Percentiles rank a stretch among this genome's conserved stretches.
Evolutionary conservation across 2,113 vertebrate genomes (phyloP).

Genomic region (Oxygymnocypris stewartii): DNA sequence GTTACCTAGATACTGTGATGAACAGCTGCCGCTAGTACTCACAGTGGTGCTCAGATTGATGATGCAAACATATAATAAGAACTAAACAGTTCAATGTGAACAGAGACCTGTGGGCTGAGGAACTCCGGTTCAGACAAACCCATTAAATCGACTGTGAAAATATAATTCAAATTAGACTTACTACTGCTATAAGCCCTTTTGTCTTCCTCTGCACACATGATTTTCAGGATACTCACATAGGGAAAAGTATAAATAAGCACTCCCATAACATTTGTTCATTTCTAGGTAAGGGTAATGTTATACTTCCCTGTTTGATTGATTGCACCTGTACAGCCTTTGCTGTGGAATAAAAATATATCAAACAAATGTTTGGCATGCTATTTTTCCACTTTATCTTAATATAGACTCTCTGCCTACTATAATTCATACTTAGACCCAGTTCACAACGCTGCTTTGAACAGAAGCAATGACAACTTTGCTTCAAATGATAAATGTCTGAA

Average conservation of each 20-base stretch:
- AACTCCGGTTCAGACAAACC: neutral
- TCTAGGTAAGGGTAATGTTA: slow-evolving; percentile 58
- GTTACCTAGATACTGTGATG: slow-evolving; percentile 11
- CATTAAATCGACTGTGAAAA: neutral
- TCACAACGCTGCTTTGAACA: slow-evolving; percentile 54
- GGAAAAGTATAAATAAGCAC: slow-evolving; percentile 56
- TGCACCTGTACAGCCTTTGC: slow-evolving; percentile 52
- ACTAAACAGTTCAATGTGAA: neutral
- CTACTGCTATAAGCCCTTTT: neutral
- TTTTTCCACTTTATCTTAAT: slow-evolving; percentile 67
- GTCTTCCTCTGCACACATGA: slow-evolving; percentile 17
- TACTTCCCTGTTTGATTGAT: slow-evolving; percentile 61
- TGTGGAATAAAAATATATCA: slow-evolving; percentile 62
- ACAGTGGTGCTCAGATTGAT: neutral
- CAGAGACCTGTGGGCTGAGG: neutral
- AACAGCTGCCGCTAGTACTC: slow-evolving; percentile 6
- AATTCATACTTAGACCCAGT: slow-evolving; percentile 60
- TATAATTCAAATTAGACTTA: neutral
- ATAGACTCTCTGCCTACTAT: slow-evolving; percentile 62
- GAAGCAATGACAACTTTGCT: slow-evolving; percentile 61
- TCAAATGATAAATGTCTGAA: slow-evolving; percentile 62
- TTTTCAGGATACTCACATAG: slow-evolving; percentile 38
- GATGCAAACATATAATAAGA: neutral
- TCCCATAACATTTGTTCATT: slow-evolving; percentile 54
- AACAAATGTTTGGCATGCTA: slow-evolving; percentile 64